phyloP scores from a whole-genome alignment of 2,888 invertebrate species.

The Ametastegia equiseti region DNA sequence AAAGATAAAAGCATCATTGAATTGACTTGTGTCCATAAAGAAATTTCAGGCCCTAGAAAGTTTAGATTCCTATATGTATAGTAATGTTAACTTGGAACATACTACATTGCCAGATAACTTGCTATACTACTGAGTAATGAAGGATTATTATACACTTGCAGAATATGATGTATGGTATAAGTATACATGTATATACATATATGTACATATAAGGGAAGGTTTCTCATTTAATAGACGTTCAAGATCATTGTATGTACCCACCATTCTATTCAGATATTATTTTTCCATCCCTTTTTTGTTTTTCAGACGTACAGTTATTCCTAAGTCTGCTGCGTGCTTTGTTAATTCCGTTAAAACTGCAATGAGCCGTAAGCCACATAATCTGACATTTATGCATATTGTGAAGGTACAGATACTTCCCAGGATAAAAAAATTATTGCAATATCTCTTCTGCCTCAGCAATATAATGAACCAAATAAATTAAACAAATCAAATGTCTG shows the following conservation, averaged over 20 bases:
- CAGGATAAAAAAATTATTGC: neutral
- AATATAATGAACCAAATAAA: neutral
- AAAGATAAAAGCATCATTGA: conserved; percentile 47
- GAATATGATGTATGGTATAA: conserved; percentile 57
- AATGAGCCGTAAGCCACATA: neutral
- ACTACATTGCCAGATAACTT: conserved; percentile 51
- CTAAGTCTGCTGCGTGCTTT: neutral
- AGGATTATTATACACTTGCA: conserved; percentile 63
- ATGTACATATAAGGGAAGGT: conserved; percentile 66
- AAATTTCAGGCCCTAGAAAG: conserved; percentile 46
- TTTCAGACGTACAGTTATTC: neutral
- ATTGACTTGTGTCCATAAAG: conserved; percentile 42
- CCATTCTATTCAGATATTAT: neutral
- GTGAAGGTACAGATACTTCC: neutral
- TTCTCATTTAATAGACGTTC: conserved; percentile 52
- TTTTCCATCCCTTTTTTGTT: neutral
- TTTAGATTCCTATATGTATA: conserved; percentile 38
- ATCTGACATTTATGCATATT: neutral
- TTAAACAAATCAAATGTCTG: neutral
- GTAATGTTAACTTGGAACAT: conserved; percentile 41
- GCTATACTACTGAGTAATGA: conserved; percentile 54
- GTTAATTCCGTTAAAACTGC: neutral
- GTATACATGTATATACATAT: conserved; percentile 71
- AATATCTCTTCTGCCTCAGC: neutral
- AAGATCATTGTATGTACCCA: neutral